Conservation (phyloP, 2,797 vertebrate genomes). For the Kryptolebias ocellatus region DNA sequence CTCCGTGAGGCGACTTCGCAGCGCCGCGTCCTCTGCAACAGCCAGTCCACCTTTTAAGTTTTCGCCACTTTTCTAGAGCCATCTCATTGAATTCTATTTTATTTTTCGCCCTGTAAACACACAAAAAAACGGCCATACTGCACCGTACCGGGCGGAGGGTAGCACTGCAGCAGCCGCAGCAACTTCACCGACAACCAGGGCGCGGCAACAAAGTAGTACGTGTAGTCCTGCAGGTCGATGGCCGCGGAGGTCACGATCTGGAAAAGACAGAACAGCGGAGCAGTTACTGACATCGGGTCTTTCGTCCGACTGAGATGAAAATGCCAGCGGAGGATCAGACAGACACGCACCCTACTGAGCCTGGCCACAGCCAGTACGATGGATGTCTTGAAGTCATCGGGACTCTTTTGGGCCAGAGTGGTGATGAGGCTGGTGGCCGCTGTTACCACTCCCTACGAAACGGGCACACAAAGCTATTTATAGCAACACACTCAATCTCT, state of each 20-base stretch:
- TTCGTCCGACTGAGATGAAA: not conserved
- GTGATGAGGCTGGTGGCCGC: slow-evolving; percentile 91
- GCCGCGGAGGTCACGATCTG: slow-evolving; percentile 95
- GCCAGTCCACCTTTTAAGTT: not conserved
- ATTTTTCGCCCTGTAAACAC: not conserved
- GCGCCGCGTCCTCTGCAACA: slow-evolving; percentile 87
- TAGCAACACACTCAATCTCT: not conserved
- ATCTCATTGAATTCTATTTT: too few relatives aligned
- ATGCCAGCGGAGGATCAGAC: not conserved
- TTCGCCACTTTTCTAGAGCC: not conserved
- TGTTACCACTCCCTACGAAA: slow-evolving; percentile 88
- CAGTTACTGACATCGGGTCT: not conserved
- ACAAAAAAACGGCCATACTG: not conserved
- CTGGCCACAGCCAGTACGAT: slow-evolving; percentile 91
- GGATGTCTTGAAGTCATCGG: slow-evolving; percentile 95
- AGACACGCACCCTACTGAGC: slow-evolving; percentile 87
- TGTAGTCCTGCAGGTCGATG: slow-evolving; percentile 97
- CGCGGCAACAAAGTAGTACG: slow-evolving; percentile 96
- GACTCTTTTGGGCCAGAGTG: slow-evolving; percentile 91
- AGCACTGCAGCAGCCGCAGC: slow-evolving; percentile 93
- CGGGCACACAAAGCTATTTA: not conserved
- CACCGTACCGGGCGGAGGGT: slow-evolving; percentile 87
- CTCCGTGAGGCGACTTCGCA: slow-evolving; percentile 92
- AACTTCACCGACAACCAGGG: slow-evolving; percentile 97
- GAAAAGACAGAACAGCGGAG: not conserved